Conservation (phyloP, 2,888 invertebrate genomes). For the Tyria jacobaeae region DNA sequence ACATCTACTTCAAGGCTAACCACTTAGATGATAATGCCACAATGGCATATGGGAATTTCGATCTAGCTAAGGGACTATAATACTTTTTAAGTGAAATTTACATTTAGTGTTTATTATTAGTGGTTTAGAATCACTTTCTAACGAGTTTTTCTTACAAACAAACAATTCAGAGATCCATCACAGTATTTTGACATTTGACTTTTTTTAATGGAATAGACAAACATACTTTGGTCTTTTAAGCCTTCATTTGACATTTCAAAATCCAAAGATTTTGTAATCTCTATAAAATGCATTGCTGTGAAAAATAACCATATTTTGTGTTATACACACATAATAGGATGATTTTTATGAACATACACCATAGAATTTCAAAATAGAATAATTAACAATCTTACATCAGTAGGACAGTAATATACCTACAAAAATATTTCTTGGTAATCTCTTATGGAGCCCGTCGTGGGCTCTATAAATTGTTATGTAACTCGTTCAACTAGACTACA, state of each 20-base stretch:
- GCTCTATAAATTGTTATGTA: too few relatives aligned
- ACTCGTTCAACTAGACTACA: too few relatives aligned
- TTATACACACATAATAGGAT: too few relatives aligned
- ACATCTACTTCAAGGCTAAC: slow-evolving; percentile 87
- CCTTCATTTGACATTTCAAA: not conserved
- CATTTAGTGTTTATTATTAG: slow-evolving; percentile 59
- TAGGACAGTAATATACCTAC: too few relatives aligned
- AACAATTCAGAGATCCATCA: slow-evolving; percentile 80
- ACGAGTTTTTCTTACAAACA: slow-evolving; percentile 80
- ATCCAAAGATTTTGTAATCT: not conserved
- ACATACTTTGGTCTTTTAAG: not conserved
- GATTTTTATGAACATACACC: too few relatives aligned
- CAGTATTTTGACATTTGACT: slow-evolving; percentile 79
- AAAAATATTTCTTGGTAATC: too few relatives aligned
- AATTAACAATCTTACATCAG: too few relatives aligned
- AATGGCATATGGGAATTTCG: slow-evolving; percentile 60
- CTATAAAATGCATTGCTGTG: not conserved
- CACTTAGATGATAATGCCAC: slow-evolving; percentile 76
- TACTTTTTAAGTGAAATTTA: slow-evolving; percentile 50
- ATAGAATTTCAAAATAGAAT: too few relatives aligned
- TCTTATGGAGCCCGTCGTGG: too few relatives aligned
- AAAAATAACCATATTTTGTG: too few relatives aligned
- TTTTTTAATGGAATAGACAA: not conserved
- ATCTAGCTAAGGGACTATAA: slow-evolving; percentile 53
- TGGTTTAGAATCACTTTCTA: slow-evolving; percentile 75